phyloP scores from a whole-genome alignment of 23 tunicate species.

The Corella eumyota region DNA sequence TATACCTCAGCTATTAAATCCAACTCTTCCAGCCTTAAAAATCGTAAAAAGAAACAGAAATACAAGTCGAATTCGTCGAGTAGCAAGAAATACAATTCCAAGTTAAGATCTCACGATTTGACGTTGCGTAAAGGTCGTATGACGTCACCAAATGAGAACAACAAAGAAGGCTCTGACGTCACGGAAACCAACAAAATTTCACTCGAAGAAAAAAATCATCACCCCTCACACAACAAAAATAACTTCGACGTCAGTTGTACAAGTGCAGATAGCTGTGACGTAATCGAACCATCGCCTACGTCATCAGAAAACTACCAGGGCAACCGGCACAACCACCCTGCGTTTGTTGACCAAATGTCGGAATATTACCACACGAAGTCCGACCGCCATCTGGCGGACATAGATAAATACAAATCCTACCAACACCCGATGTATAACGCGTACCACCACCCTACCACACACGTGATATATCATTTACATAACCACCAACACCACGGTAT shows the following conservation, averaged over 20 bases:
- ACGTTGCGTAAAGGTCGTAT: not conserved
- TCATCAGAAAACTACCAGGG: not conserved
- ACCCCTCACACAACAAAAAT: not conserved
- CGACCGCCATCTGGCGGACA: constrained; percentile 21
- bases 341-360: not conserved
- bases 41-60: not conserved
- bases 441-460: no score
- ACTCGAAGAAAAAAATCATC: not conserved
- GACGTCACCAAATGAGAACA: not conserved
- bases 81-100: not conserved
- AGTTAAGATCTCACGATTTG: constrained; percentile 1
- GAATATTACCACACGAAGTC: not conserved
- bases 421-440: no score
- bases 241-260: constrained; percentile 3
- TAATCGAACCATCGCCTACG: no score
- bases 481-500: constrained; percentile 36
- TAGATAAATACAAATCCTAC: constrained; percentile 3
- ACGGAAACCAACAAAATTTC: no score
- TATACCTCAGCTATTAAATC: constrained; percentile 24
- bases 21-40: constrained; percentile 7
- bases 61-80: not conserved
- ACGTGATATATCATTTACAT: constrained; percentile 39
- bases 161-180: not conserved
- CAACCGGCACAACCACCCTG: not conserved
- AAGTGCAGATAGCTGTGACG: no score